A percentile compares a stretch with the other conserved stretches of the same genome.
These are phyloP conservation scores for Stichodactyla helianthus DNA, from an alignment of 64 coral and sea anemone genomes.

Conservation along the genomic window DNA sequence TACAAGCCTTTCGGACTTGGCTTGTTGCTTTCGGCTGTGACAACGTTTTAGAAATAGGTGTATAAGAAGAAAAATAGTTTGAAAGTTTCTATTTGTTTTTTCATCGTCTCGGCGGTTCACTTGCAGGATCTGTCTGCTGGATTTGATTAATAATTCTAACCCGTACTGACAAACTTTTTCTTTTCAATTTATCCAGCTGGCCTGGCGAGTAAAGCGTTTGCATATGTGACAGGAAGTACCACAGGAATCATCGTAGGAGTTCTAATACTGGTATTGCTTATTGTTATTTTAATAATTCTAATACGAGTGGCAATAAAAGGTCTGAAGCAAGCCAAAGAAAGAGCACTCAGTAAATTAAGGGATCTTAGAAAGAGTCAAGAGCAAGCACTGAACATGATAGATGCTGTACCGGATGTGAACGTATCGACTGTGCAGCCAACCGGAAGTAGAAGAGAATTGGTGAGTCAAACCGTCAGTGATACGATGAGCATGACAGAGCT, in stretches of 20 bases:
- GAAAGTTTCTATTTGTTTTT: too few species aligned
- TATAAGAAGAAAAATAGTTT: too few species aligned
- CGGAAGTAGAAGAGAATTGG: constrained; percentile 65
- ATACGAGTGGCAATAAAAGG: constrained; percentile 38
- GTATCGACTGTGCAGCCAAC: constrained; percentile 72
- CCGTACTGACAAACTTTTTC: background rate
- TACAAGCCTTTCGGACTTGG: too few species aligned
- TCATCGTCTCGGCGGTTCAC: too few species aligned
- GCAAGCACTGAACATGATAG: constrained; percentile 39
- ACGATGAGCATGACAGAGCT: background rate
- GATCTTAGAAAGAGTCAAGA: constrained; percentile 63
- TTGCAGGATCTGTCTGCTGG: too few species aligned
- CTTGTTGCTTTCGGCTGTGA: too few species aligned
- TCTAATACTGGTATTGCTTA: constrained; percentile 38
- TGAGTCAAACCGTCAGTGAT: constrained; percentile 26
- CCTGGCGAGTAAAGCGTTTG: constrained; percentile 22
- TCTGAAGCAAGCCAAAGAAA: constrained; percentile 59
- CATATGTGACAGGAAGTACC: constrained; percentile 48
- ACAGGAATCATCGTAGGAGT: constrained; percentile 57
- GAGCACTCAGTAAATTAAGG: constrained; percentile 62
- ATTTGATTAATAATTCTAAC: too few species aligned
- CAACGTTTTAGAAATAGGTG: too few species aligned
- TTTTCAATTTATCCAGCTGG: background rate
- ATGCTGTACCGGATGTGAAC: constrained; percentile 66
- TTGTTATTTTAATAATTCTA: constrained; percentile 42